phyloP scores from a whole-genome alignment of 1,140 invertebrate genomes.

The Drosophila lacertosa region DNA sequence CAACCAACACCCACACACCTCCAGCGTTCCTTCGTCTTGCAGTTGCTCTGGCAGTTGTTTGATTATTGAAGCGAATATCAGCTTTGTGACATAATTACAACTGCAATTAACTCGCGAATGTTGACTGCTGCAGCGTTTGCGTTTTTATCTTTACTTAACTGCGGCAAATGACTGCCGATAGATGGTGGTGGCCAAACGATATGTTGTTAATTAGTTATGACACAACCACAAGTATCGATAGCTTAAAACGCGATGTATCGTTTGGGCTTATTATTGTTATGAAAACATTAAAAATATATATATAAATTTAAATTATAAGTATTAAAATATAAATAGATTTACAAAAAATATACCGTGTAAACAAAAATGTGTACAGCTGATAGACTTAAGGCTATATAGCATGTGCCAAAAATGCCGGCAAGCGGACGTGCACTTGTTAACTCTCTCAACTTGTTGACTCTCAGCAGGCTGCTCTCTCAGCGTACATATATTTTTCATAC shows the following conservation, averaged over 20 bases:
- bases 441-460: constrained; percentile 20
- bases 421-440: constrained; percentile 28
- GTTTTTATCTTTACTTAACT: constrained; percentile 51
- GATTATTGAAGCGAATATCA: constrained; percentile 43
- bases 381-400: background rate
- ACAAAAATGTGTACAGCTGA: background rate
- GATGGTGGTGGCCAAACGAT: constrained; percentile 19
- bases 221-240: constrained; percentile 17
- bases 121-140: constrained; percentile 41
- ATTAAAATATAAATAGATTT: constrained; percentile 1
- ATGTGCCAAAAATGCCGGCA: constrained; percentile 3
- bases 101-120: constrained; percentile 47
- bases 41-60: constrained; percentile 19
- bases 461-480: constrained; percentile 28
- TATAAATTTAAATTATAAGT: background rate
- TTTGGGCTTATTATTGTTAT: background rate
- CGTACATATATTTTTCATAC: background rate
- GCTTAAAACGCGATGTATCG: background rate
- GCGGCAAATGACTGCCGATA: constrained; percentile 27
- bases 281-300: background rate
- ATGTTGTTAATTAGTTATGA: background rate
- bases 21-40: constrained; percentile 27
- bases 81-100: constrained; percentile 52
- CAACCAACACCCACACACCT: constrained; percentile 46
- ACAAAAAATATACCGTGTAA: background rate